Base-by-base conservation (phyloP, 2,113 vertebrate genomes). In the Bettongia penicillata region DNA sequence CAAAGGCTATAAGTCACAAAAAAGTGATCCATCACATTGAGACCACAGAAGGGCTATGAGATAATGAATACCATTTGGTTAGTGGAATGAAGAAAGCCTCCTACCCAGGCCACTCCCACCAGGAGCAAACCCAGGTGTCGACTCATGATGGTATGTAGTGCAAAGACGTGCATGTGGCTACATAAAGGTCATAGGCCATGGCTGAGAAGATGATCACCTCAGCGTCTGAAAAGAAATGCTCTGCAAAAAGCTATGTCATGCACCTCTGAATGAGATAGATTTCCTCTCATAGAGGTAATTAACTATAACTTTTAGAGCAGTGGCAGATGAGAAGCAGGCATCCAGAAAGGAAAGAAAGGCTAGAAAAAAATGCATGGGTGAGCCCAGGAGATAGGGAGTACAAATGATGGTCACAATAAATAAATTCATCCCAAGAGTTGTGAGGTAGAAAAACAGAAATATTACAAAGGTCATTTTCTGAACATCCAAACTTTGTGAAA, bases 21-120 rank as follows among this genome's bases (percentile, higher is more conserved):
- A 51, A 98, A 98, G 47, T 93, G 97, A 94, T 98, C 94, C 2
- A 97, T 97, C 0, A 98, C 25, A 12, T 97, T 98, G 68, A 98
- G 97, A 0, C 98, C 98, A 94, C 98, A 98, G 10, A 98, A 98
- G 6, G 93, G 90, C 43, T 98, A 57, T 31, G 96, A 93, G 2
- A 91, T 91, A 43, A 90, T 96, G 26, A 97, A 97, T 68, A 97
- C 43, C 51, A 97, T 94, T 47, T 96, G 57, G 47, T 95, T 94
- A 2, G 53, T 68, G 47, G 97, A 95, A 89, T 98, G 95, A 8
- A 95, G n/a, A 12, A 97, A 97, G 0, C 96, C 97, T 2, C 96
- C 93, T 26, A 90, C 14, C 96, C 97, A 98, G 16, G 95, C 96
- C 24, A 96, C 52, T 0, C 37, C 95, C 23, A 98, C 91, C 31